Percentiles rank a stretch among this genome's conserved stretches.
These are phyloP conservation scores for Gambusia holbrooki DNA, from an alignment of 2,113 vertebrate species.

Conservation along the genomic window DNA sequence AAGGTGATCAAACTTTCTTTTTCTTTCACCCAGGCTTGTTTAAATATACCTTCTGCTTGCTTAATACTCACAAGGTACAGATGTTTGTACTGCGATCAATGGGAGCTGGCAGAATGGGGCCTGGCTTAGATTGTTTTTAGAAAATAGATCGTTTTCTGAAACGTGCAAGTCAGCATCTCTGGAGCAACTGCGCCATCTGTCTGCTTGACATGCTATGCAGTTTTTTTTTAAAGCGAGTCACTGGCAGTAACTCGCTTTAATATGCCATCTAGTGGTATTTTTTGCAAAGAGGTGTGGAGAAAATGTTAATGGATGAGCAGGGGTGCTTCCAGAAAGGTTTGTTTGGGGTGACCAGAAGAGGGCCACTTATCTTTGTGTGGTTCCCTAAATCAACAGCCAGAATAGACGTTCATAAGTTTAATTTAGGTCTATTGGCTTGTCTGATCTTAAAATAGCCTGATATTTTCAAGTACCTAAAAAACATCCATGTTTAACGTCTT, in stretches of 20 bases:
- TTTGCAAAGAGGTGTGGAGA: no score
- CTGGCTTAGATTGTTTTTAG: slow-evolving; percentile 48
- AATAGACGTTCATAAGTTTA: no score
- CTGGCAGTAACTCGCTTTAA: slow-evolving; percentile 16
- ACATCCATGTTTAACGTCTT: neutral
- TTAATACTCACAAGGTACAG: slow-evolving; percentile 2
- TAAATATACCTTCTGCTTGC: neutral
- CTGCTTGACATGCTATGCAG: slow-evolving; percentile 37
- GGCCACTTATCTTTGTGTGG: no score
- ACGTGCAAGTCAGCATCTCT: slow-evolving; percentile 45
- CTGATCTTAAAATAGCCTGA: neutral
- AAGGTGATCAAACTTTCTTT: neutral
- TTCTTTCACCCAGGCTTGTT: accelerated
- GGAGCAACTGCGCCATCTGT: slow-evolving; percentile 69
- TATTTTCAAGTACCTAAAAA: neutral
- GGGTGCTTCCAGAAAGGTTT: no score
- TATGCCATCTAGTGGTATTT: slow-evolving; percentile 58
- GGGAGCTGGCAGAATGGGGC: slow-evolving; percentile 23
- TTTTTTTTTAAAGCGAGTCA: neutral
- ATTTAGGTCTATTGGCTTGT: no score
- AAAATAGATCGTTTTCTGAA: slow-evolving; percentile 50
- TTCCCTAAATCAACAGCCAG: no score
- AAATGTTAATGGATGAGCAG: no score
- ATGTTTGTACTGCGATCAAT: neutral
- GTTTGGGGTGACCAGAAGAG: no score